These are phyloP conservation scores for Tiliacea aurago DNA, from an alignment of 2,888 invertebrate genomes.

Conservation along the genomic window DNA sequence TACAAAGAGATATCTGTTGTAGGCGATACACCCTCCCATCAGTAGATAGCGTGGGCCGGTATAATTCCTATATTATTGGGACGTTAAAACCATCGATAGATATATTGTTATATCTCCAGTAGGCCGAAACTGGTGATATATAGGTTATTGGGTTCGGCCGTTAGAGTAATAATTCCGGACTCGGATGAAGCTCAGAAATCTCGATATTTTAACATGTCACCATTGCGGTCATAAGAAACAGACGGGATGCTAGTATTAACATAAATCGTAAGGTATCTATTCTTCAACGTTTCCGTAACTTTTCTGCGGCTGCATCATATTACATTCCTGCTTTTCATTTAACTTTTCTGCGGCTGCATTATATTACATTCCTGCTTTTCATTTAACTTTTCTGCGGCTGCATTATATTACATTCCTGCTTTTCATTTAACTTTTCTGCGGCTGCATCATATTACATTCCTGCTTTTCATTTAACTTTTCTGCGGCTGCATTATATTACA, in stretches of 20 bases:
- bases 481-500: conserved; percentile 14
- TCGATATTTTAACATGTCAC: not conserved
- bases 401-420: conserved; percentile 27
- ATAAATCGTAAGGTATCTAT: not conserved
- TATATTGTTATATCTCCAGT: too few relatives aligned
- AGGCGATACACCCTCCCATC: too few relatives aligned
- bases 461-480: conserved; percentile 40
- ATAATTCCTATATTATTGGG: too few relatives aligned
- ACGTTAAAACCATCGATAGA: too few relatives aligned
- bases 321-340: conserved; percentile 36
- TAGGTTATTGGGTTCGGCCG: too few relatives aligned
- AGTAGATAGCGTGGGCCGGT: too few relatives aligned
- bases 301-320: conserved; percentile 11
- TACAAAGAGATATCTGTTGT: too few relatives aligned
- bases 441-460: conserved; percentile 26
- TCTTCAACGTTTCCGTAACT: not conserved
- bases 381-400: conserved; percentile 36
- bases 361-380: conserved; percentile 27
- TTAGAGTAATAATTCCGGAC: too few relatives aligned
- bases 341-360: conserved; percentile 16
- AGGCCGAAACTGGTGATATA: too few relatives aligned
- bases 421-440: conserved; percentile 37
- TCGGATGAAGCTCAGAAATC: not conserved
- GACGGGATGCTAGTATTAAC: not conserved
- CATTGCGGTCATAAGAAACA: not conserved